Conservation (phyloP, 2,888 invertebrate species). For the Thymelicus acteon region DNA sequence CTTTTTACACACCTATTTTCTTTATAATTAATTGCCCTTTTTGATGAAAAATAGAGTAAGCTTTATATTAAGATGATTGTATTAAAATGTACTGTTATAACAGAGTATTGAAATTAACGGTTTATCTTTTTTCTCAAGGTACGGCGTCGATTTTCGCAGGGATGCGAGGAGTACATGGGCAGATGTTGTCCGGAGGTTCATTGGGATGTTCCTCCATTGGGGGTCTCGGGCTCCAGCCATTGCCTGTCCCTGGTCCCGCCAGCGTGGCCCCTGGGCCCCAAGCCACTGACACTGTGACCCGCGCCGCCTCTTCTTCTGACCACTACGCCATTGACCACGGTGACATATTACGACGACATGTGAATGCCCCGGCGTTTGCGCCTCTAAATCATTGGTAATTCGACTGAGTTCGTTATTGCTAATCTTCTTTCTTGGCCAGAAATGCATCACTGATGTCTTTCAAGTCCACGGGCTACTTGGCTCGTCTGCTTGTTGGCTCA, state of each 20-base stretch:
- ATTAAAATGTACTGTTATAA: too few species aligned
- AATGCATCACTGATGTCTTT: too few species aligned
- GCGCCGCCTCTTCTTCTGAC: constrained; percentile 74
- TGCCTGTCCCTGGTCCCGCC: constrained; percentile 69
- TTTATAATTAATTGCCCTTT: too few species aligned
- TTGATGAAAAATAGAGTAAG: too few species aligned
- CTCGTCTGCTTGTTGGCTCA: too few species aligned
- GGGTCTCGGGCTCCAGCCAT: constrained; percentile 65
- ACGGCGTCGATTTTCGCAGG: constrained; percentile 73
- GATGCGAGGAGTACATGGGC: constrained; percentile 74
- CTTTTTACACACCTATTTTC: too few species aligned
- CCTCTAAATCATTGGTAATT: constrained; percentile 9
- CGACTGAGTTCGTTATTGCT: too few species aligned
- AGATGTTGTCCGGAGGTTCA: constrained; percentile 67
- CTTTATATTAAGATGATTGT: too few species aligned
- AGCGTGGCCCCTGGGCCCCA: constrained; percentile 82
- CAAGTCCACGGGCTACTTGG: too few species aligned
- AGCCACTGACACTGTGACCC: constrained; percentile 84
- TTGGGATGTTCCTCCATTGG: constrained; percentile 60
- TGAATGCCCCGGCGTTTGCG: constrained; percentile 36
- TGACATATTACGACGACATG: constrained; percentile 62
- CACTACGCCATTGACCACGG: constrained; percentile 68
- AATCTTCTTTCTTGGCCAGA: background rate
- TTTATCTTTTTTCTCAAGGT: constrained; percentile 52
- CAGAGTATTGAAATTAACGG: background rate